Evolutionary conservation across 2,797 vertebrate species (phyloP), one percentile per base, ranked within the genome.

Genomic region (Chromobotia macracanthus): DNA sequence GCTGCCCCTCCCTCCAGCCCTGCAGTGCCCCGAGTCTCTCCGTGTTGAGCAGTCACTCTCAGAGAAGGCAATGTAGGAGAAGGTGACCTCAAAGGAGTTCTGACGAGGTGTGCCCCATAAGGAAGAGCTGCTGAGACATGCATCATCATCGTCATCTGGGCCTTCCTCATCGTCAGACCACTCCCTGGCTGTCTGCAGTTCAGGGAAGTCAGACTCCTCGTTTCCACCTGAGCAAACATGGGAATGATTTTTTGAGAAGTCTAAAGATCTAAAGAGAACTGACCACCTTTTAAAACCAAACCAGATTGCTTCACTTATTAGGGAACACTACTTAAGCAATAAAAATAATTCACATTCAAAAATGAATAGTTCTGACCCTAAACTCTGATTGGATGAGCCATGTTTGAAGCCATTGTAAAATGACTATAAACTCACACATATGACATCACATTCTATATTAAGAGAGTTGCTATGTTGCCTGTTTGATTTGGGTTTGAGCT

Each of bases 21-120:
- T 86, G 53, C 85, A 74, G 1, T 82, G 75, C 10, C 75, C 75
- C 5, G 80, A 78, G 67, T 86, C 85, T 79, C 83, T 84, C 35
- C 85, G 80, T 2, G 51, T 53, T 25, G 77, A 73, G 44, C 74
- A 89, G 83, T 91, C 93, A 0, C 88, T 82, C 28, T 94, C 94
- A 0, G 94, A 92, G 1, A 97, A 95, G 87, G 96, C 94, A 4
- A 97, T 95, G 89, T 97, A 97, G 65, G 96, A 97, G 87, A 97
- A 97, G 41, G 95, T 97, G 89, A 95, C 92, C 92, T 97, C 96
- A 0, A 85, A 87, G 76, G 91, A 92, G 89, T 87, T 91, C 87
- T 94, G 94, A 9, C 94, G 91, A 0, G 96, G 95, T 13, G 96
- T 96, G 53, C 95, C 94, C 95, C 95, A 96, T 80, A 94, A 86